Conservation (phyloP, 2,113 vertebrate species). For the Macrotis lagotis region DNA sequence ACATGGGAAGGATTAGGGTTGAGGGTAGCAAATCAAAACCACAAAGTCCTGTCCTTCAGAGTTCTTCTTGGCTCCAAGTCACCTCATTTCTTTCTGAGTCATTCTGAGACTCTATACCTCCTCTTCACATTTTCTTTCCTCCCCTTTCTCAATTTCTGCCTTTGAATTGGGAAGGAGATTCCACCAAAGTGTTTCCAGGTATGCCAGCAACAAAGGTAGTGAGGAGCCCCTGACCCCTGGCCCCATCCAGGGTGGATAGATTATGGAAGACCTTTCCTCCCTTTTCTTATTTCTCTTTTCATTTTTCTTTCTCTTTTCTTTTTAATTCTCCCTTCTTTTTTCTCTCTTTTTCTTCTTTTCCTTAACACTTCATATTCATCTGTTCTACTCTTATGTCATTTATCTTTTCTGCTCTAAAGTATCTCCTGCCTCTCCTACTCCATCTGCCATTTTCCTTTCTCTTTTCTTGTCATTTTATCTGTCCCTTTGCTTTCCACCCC, state of each 20-base stretch:
- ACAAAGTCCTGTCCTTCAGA: neutral
- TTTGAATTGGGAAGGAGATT: neutral
- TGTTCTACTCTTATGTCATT: neutral
- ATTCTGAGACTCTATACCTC: neutral
- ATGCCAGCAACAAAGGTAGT: neutral
- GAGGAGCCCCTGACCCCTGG: neutral
- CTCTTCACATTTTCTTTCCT: neutral
- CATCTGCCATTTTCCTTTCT: neutral
- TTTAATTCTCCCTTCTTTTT: neutral
- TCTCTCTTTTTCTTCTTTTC: neutral
- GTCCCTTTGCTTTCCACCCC: neutral
- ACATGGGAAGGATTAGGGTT: neutral
- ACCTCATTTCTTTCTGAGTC: neutral
- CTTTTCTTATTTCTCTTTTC: too few species aligned
- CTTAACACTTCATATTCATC: neutral
- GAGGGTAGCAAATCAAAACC: neutral
- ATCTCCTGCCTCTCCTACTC: neutral
- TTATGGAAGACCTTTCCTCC: neutral
- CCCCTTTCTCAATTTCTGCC: neutral
- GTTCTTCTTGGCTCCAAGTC: neutral
- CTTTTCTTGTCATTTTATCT: neutral
- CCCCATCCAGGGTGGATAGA: neutral
- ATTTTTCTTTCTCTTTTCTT: too few species aligned
- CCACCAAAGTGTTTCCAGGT: neutral
- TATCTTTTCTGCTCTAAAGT: neutral